Conservation (phyloP, 30 jellyfish, hydroid and myxozoan species). For the Aurelia sp. region DNA sequence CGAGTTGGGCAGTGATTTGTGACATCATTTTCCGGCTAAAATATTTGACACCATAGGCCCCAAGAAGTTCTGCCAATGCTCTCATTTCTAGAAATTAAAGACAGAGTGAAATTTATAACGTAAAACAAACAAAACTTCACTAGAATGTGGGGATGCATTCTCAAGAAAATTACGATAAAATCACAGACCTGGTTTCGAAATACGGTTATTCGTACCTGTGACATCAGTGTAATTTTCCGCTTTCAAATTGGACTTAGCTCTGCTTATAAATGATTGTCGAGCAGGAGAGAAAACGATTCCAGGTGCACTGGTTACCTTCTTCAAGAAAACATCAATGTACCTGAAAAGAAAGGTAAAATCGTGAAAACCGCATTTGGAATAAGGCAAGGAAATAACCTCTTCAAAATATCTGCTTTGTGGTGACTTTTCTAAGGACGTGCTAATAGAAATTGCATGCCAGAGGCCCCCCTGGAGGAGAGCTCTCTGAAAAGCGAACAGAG, state of each 20-base stretch:
- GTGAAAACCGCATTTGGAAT: too few species aligned
- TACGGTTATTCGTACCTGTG: conserved; percentile 49
- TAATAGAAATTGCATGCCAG: too few species aligned
- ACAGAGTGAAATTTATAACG: neutral
- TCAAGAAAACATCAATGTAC: conserved; percentile 90
- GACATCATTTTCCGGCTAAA: conserved; percentile 90
- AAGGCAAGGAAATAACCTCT: too few species aligned
- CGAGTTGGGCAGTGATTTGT: conserved; percentile 80
- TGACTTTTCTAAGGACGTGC: too few species aligned
- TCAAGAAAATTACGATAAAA: too few species aligned
- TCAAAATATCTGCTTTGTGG: too few species aligned
- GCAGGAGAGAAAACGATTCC: conserved; percentile 87
- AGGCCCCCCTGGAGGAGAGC: too few species aligned
- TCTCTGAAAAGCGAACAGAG: too few species aligned
- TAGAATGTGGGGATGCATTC: too few species aligned
- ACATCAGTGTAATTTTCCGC: conserved; percentile 96
- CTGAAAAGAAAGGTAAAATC: conserved; percentile 18
- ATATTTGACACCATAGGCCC: conserved; percentile 96
- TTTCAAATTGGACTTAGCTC: conserved; percentile 42
- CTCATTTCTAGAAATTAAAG: conserved; percentile 79
- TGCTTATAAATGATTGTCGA: conserved; percentile 78
- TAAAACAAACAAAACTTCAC: too few species aligned
- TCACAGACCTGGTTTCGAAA: too few species aligned
- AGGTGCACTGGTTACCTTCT: conserved; percentile 71
- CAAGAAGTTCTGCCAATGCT: conserved; percentile 90